Base-by-base conservation (phyloP, 2,888 invertebrate genomes). In the Eilema griseolum region DNA sequence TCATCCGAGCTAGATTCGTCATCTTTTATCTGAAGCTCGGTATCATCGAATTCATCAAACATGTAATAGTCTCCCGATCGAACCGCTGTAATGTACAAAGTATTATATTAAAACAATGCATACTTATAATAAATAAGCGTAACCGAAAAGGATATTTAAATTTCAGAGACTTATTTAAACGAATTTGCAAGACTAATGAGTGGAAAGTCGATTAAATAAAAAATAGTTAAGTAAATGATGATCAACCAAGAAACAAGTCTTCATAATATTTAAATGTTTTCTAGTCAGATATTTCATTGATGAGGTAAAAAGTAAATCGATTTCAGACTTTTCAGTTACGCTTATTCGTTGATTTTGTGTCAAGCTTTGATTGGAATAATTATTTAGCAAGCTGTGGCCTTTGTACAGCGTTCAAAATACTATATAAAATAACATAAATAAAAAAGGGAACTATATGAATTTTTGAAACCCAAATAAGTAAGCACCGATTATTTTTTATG, bases 41-140 rank as follows among this genome's bases (percentile, higher is more conserved):
- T 97, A 81, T 98, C 98, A 85, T 98, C 97, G 87, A 98, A 96
- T 81, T 99, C 99, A 87, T 99, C 99, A 95, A 99, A 99, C 99
- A 99, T 99, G 95, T 99, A 99, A 95, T 99, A 99, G 94, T 99
- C 99, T 24, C 99, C 99, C 73, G 99, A 99, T 67, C 99, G 97
- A 72, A 99, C 97, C 67, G 99, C 99, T 99, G 95, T 89, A 92
- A 82, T 84, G 61, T 77, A 83, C 72, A 75, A 79, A 65, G 61
- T 5, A 65, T 60, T 61, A 66, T 65, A 67, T 74, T 57, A 72
- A 57, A 60, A 64, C 41, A 7, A 28, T 64, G 26, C 14, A 52
- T 61, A 11, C 11, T 14, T 16, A 14, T 37, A 24, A 52, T 31
- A 41, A 61, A 69, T 46, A 64, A 65, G 59, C 60, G 60, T 62